These are phyloP conservation scores for Nephrotoma appendiculata DNA, from an alignment of 2,888 invertebrate species.

Conservation along the genomic window DNA sequence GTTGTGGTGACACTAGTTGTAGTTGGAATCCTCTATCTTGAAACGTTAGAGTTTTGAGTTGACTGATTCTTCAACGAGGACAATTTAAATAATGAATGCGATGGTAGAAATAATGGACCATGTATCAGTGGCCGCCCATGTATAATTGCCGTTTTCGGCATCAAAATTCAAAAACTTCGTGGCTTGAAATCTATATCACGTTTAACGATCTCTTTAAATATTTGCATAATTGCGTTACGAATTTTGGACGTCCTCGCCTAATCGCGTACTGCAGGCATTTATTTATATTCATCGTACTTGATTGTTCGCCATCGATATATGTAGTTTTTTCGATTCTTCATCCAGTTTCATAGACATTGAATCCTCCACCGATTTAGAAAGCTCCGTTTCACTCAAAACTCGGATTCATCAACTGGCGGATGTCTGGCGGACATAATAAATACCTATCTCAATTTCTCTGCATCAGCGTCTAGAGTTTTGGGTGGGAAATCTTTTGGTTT, in stretches of 20 bases:
- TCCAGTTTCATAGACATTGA: conserved; percentile 22
- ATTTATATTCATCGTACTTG: conserved; percentile 43
- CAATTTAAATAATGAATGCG: conserved; percentile 69
- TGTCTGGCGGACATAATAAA: conserved; percentile 39
- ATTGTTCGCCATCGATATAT: conserved; percentile 63
- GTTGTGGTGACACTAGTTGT: too few species aligned
- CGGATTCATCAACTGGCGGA: conserved; percentile 46
- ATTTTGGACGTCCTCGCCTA: conserved; percentile 57
- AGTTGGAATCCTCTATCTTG: too few species aligned
- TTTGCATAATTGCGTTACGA: conserved; percentile 39
- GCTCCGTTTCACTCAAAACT: conserved; percentile 33
- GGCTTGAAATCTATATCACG: conserved; percentile 57
- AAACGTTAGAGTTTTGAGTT: too few species aligned
- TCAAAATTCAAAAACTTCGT: conserved; percentile 77
- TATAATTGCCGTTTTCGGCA: conserved; percentile 74
- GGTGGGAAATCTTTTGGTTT: conserved; percentile 51
- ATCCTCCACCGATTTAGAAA: not conserved
- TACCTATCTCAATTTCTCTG: conserved; percentile 41
- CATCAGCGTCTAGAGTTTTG: conserved; percentile 39
- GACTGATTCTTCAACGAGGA: conserved; percentile 49
- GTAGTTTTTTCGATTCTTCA: conserved; percentile 33
- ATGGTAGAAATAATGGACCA: conserved; percentile 74
- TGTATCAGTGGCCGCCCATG: conserved; percentile 63
- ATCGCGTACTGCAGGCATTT: conserved; percentile 49
- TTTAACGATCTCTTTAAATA: conserved; percentile 57